These are phyloP conservation scores for Stichodactyla mertensii DNA, from an alignment of 64 coral and sea anemone species.

Conservation along the genomic window DNA sequence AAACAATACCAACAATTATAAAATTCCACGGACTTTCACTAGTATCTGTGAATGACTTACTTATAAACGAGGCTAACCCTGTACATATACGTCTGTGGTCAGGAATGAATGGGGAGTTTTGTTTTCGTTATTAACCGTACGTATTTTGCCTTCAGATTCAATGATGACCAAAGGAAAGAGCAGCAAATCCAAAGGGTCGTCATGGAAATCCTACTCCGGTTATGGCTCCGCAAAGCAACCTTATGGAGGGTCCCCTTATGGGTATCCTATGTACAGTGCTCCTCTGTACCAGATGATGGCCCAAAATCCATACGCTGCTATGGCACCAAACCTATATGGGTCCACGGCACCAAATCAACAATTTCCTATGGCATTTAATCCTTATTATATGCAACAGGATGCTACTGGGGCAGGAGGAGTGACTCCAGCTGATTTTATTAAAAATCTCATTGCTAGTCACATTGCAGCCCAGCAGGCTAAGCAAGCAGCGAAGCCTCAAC, in stretches of 20 bases:
- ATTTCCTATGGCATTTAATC: slow-evolving; percentile 3
- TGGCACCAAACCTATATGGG: neutral
- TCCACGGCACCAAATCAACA: neutral
- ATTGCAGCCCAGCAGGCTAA: neutral
- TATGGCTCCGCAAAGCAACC: neutral
- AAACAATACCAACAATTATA: too few species aligned
- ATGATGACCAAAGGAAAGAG: neutral
- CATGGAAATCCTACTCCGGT: neutral
- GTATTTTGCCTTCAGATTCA: neutral
- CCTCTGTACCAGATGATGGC: neutral
- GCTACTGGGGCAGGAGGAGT: neutral
- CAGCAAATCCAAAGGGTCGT: neutral
- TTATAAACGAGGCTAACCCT: too few species aligned
- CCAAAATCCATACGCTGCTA: slow-evolving; percentile 9
- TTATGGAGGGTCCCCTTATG: neutral
- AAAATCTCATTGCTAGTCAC: neutral
- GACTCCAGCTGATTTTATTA: neutral
- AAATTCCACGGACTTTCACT: too few species aligned
- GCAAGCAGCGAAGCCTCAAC: neutral
- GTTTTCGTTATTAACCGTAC: neutral
- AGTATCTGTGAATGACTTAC: too few species aligned
- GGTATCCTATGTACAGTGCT: neutral
- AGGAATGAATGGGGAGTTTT: too few species aligned
- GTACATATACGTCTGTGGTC: too few species aligned
- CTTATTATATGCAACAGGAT: slow-evolving; percentile 2